Evolutionary conservation across 2,888 invertebrate genomes (phyloP), one percentile per base, ranked within the genome.

Genomic region (Papilio elwesi): DNA sequence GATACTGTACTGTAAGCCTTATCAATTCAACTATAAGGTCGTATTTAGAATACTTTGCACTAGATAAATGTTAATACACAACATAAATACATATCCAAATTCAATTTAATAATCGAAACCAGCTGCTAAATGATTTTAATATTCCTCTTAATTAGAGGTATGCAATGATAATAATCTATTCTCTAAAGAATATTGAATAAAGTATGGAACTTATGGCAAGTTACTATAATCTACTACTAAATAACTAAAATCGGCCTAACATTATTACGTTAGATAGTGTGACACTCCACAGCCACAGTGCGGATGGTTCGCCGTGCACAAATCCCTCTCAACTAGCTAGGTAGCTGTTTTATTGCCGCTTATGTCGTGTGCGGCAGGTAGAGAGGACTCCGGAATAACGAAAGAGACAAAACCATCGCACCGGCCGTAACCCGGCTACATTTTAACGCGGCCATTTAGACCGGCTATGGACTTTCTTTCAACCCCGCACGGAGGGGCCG

Each of bases 371-470:
- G 71, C 71, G 66, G 76, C 78, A 77, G 79, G 77, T 74, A 74
- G 74, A 74, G 74, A 74, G 70, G 74, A 74, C 73, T 74, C 76
- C 79, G 75, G 74, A 70, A 77, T 76, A 73, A 75, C 77, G 81
- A 81, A 80, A 89, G 90, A 90, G 90, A 90, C 89, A 89, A 87
- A 89, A 86, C 83, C 84, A 86, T 87, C 76, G 74, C 74, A 74
- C 65, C 71, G 70, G 57, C 68, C 74, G 71, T 74, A 74, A 71
- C 71, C 71, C 70, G 77, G 83, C 83, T 81, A 87, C 87, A 86
- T 84, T 88, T 88, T 85, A 87, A 86, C 87, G 81, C 83, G 82
- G 82, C 79, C 85, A 82, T 86, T 85, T 85, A 83, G 81, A 86
- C 81, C 79, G 79, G 81, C 79, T 79, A 76, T 78, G 80, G 81